Conservation (phyloP, 1,140 invertebrate species). For the Meteorus sp. region DNA sequence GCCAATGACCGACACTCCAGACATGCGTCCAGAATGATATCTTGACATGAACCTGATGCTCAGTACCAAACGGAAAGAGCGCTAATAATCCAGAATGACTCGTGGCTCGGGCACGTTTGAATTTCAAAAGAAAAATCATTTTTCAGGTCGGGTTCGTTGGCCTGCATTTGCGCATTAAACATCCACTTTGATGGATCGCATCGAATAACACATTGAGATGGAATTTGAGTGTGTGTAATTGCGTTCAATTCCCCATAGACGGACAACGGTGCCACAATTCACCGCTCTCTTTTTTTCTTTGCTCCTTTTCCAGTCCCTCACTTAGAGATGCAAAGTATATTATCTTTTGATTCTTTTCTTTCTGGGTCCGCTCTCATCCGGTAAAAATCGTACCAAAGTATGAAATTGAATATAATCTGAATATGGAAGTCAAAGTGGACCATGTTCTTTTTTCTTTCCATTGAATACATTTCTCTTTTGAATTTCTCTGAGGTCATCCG, state of each 20-base stretch:
- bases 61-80: background rate
- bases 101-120: slow-evolving; percentile 30
- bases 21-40: background rate
- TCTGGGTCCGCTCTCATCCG: too few relatives aligned
- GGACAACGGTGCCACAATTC: too few relatives aligned
- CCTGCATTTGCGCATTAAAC: slow-evolving; percentile 28
- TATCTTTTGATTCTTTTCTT: too few relatives aligned
- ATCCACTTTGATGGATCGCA: slow-evolving; percentile 4
- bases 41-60: background rate
- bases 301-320: background rate
- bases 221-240: too few relatives aligned
- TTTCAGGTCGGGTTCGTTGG: slow-evolving; percentile 34
- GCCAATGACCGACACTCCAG: slow-evolving; percentile 1
- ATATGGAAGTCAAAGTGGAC: too few relatives aligned
- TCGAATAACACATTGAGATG: background rate
- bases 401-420: too few relatives aligned
- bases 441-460: too few relatives aligned
- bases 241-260: background rate
- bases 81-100: background rate
- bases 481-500: too few relatives aligned
- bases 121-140: slow-evolving; percentile 31
- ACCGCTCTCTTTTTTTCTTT: slow-evolving; percentile 5
- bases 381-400: too few relatives aligned
- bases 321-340: background rate
- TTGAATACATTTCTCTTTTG: too few relatives aligned